Base-by-base conservation (phyloP, 2,888 invertebrate species). In the Ceramica pisi region DNA sequence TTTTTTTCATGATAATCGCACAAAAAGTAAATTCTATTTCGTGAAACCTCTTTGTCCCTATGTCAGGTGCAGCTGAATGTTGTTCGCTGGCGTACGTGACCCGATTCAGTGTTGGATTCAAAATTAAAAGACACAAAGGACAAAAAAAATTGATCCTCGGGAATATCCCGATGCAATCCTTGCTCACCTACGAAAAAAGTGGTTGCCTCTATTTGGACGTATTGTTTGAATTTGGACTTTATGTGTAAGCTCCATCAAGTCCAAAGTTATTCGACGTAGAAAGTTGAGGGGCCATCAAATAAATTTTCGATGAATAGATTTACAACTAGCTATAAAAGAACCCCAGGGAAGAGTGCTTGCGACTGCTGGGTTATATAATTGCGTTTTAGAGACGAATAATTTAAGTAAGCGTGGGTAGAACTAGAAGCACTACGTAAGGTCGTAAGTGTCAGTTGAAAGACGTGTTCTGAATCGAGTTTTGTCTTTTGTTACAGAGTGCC, bases 241-340 rank as follows among this genome's bases (percentile, higher is more conserved):
- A 81, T 75, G n/a, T 21, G 35, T 12, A 50, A 16, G 35, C 1
- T 0, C 1, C 0, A 31, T 73, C 56, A 53, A 86, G 84, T 57
- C 51, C 57, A 75, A 70, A 79, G 76, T 86, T 21, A 70, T 64
- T 48, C 68, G 68, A 61, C 19, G 21, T 14, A 19, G 50, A 67
- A 69, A 65, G 38, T 56, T 68, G 71, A 75, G 81, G 84, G 79
- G 78, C 82, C 78, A 68, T 60, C 53, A 59, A 67, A 86, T 88
- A 87, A 86, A 90, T 89, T 89, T 89, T 88, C 81, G 83, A 88
- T 86, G 86, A 88, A 89, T 86, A 89, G 86, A 86, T 90, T 90
- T 90, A 91, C 81, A 88, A 83, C 88, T 83, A 84, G 86, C 86
- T 87, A 90, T 91, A 89, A 91, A 91, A 80, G 85, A 81, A 83